phyloP scores from a whole-genome alignment of 2,113 vertebrate genomes.

The Sphyrna mokarran region DNA sequence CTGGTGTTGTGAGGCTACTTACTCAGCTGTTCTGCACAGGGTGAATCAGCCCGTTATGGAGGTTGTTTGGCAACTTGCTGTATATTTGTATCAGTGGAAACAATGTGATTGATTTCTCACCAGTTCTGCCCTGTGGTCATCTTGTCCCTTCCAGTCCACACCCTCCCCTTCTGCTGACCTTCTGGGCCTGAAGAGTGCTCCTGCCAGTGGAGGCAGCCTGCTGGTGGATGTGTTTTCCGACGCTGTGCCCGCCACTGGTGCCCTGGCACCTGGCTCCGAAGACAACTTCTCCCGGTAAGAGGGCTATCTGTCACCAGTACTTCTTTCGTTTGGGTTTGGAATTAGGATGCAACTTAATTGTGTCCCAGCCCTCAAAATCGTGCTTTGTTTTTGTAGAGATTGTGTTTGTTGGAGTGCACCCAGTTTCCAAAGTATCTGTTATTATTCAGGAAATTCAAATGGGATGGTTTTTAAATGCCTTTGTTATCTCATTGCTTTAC shows the following conservation, averaged over 20 bases:
- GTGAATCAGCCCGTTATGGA: not conserved
- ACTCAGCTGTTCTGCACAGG: not conserved
- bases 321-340: not conserved
- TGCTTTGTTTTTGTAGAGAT: too few species aligned
- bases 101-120: not conserved
- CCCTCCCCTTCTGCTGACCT: slow-evolving; percentile 84
- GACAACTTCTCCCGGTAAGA: slow-evolving; percentile 83
- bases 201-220: slow-evolving; percentile 64
- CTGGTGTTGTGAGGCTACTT: too few species aligned
- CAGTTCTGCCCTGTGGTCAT: not conserved
- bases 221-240: slow-evolving; percentile 87
- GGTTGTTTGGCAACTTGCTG: too few species aligned
- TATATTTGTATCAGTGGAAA: too few species aligned
- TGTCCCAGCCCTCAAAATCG: too few species aligned
- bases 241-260: slow-evolving; percentile 50
- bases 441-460: not conserved
- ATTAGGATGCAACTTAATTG: not conserved
- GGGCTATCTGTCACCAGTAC: too few species aligned
- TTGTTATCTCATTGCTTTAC: not conserved
- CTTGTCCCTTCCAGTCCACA: slow-evolving; percentile 64
- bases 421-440: not conserved
- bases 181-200: slow-evolving; percentile 69
- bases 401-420: not conserved
- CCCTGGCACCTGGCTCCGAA: slow-evolving; percentile 63
- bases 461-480: not conserved